Conservation (phyloP, 2,888 invertebrate species). For the Boloria selene region DNA sequence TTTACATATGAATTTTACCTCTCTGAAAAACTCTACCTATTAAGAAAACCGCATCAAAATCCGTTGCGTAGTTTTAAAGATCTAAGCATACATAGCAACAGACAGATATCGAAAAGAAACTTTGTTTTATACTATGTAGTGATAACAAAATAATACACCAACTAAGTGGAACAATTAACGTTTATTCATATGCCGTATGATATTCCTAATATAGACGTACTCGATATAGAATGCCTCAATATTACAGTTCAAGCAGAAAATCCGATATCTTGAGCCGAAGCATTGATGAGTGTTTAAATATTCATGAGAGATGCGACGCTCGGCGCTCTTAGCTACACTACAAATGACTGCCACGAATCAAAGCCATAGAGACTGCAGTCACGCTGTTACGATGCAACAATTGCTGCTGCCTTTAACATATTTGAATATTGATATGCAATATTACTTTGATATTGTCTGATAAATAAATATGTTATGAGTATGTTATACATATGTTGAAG, state of each 20-base stretch:
- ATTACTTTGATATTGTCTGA: constrained; percentile 31
- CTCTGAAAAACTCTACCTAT: too few species aligned
- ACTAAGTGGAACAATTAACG: constrained; percentile 3
- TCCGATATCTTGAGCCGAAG: constrained; percentile 73
- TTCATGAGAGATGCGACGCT: constrained; percentile 62
- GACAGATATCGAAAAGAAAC: too few species aligned
- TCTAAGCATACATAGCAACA: too few species aligned
- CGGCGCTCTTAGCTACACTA: constrained; percentile 49
- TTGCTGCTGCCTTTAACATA: constrained; percentile 35
- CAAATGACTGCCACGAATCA: constrained; percentile 65
- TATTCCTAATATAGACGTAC: constrained; percentile 35
- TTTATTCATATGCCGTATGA: constrained; percentile 25
- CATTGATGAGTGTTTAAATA: constrained; percentile 75
- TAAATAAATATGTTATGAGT: constrained; percentile 24
- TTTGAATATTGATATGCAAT: constrained; percentile 34
- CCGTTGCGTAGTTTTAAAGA: too few species aligned
- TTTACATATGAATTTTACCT: too few species aligned
- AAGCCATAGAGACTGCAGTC: constrained; percentile 33
- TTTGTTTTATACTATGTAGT: too few species aligned
- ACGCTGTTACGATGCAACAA: constrained; percentile 38
- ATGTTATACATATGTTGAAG: too few species aligned
- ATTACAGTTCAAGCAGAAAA: constrained; percentile 69
- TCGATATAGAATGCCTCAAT: constrained; percentile 50
- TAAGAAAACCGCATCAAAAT: too few species aligned
- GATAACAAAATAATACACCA: background rate